A percentile compares a stretch with the other conserved stretches of the same genome.
Conservation (phyloP, 2,888 invertebrate genomes). For the Pterostichus niger region DNA sequence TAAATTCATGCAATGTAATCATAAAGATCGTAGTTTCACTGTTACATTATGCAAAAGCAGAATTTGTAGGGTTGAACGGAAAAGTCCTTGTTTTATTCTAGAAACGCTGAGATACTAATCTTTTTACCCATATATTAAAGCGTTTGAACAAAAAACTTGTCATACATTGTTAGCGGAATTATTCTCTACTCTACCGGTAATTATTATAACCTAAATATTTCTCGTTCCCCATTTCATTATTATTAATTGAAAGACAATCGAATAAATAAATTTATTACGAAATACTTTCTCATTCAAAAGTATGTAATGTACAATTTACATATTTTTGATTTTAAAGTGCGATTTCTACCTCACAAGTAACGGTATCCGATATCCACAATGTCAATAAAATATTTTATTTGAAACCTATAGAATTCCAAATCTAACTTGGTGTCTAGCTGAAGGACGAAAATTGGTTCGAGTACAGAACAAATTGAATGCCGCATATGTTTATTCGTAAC, state of each 20-base stretch:
- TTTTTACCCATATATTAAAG: constrained; percentile 38
- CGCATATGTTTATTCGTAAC: no score
- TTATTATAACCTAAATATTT: constrained; percentile 21
- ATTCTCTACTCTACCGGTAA: constrained; percentile 22
- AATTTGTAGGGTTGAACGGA: constrained; percentile 30
- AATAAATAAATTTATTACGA: neutral
- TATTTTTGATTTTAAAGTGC: neutral
- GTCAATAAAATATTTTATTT: no score
- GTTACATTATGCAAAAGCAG: constrained; percentile 36
- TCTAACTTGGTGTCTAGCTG: no score
- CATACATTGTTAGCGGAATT: constrained; percentile 39
- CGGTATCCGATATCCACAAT: no score
- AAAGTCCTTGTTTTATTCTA: constrained; percentile 37
- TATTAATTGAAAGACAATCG: neutral
- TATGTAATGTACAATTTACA: neutral
- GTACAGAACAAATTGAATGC: no score
- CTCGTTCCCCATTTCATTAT: constrained; percentile 8
- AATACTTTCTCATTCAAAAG: neutral
- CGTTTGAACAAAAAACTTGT: constrained; percentile 29
- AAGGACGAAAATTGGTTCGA: no score
- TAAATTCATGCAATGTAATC: constrained; percentile 46
- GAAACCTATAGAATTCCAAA: no score
- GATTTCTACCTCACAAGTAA: no score
- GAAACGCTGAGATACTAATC: constrained; percentile 46
- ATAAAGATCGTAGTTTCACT: constrained; percentile 48